Evolutionary conservation across 2,888 invertebrate genomes (phyloP).

Genomic region (Orthonevra nobilis): DNA sequence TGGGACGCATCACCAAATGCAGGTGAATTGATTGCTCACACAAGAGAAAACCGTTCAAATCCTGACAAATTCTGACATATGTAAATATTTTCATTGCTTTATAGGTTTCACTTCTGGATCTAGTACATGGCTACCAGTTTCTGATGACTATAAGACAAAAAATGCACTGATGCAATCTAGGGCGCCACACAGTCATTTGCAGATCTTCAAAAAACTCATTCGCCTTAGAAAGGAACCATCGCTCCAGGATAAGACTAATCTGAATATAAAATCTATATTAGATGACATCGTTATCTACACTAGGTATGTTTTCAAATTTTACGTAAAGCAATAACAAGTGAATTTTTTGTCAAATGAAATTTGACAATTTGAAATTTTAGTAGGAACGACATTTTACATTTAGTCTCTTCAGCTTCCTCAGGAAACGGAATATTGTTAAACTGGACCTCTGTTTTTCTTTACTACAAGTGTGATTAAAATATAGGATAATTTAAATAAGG

Average conservation of each 20-base stretch:
- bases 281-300: conserved; percentile 77
- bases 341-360: not conserved
- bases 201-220: conserved; percentile 83
- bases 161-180: conserved; percentile 83
- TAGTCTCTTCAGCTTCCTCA: too few relatives aligned
- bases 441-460: too few relatives aligned
- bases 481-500: too few relatives aligned
- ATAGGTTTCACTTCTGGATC: conserved; percentile 76
- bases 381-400: too few relatives aligned
- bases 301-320: conserved; percentile 72
- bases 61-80: too few relatives aligned
- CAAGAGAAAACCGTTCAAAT: too few relatives aligned
- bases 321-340: not conserved
- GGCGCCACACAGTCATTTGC: conserved; percentile 83
- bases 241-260: conserved; percentile 73
- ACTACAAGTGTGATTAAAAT: too few relatives aligned
- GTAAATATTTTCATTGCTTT: too few relatives aligned
- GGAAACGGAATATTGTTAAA: too few relatives aligned
- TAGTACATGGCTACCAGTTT: conserved; percentile 86
- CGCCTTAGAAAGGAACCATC: conserved; percentile 81
- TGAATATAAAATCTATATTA: conserved; percentile 74
- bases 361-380: too few relatives aligned
- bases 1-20: conserved; percentile 82
- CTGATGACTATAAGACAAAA: conserved; percentile 82
- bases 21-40: conserved; percentile 75